Percentiles rank a stretch among this genome's conserved stretches.
Evolutionary conservation across 2,888 invertebrate genomes (phyloP).

Genomic region (Caenorhabditis sinica): DNA sequence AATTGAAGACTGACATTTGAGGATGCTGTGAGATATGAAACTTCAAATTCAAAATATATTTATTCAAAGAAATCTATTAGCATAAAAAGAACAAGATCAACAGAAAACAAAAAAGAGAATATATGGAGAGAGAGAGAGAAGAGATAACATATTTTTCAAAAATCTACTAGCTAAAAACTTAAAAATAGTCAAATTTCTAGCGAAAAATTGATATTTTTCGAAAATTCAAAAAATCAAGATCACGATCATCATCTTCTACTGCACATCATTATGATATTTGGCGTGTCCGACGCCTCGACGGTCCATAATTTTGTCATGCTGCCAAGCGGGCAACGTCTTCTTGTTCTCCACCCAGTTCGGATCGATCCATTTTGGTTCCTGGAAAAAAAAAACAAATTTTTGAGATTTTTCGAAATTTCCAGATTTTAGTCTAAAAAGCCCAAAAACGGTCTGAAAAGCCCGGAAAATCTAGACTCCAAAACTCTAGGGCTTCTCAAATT

Average conservation of each 20-base stretch:
- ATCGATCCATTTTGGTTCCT: slow-evolving; percentile 79
- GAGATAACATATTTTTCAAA: too few species aligned
- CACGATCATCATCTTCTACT: too few species aligned
- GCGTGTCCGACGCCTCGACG: slow-evolving; percentile 45
- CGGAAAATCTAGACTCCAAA: too few species aligned
- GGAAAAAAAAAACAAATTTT: slow-evolving; percentile 20
- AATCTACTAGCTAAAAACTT: neutral
- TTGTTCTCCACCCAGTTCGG: slow-evolving; percentile 79
- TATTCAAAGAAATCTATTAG: too few species aligned
- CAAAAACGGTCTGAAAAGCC: neutral
- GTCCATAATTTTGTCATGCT: slow-evolving; percentile 67
- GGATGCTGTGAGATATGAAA: too few species aligned
- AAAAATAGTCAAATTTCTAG: slow-evolving; percentile 22
- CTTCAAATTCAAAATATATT: too few species aligned
- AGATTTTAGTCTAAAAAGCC: neutral
- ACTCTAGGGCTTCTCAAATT: too few species aligned
- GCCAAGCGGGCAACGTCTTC: slow-evolving; percentile 78
- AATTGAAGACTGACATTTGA: too few species aligned
- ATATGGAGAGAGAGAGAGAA: neutral
- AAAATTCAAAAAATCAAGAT: neutral
- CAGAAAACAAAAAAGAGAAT: neutral
- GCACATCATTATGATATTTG: slow-evolving; percentile 53
- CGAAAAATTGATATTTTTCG: neutral
- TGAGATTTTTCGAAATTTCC: neutral
- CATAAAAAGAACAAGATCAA: neutral